A percentile compares a stretch with the other conserved stretches of the same genome.
Conservation (phyloP, 2,888 invertebrate species). For the Diarsia mendica region DNA sequence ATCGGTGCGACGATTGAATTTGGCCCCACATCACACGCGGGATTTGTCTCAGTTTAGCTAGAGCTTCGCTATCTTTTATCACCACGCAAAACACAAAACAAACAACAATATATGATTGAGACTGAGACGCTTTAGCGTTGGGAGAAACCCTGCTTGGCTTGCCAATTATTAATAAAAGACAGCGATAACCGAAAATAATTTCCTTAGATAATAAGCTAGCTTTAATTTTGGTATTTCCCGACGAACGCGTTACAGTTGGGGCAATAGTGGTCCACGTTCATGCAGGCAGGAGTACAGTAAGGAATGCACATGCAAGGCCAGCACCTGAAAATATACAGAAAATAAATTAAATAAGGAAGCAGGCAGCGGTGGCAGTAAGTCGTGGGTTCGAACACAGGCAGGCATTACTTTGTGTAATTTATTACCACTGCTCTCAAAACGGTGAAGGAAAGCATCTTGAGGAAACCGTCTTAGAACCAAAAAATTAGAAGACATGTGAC, state of each 20-base stretch:
- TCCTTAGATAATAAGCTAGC: background rate
- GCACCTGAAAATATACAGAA: slow-evolving; percentile 74
- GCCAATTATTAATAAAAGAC: background rate
- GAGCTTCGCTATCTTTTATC: background rate
- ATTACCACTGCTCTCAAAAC: too few species aligned
- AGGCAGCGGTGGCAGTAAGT: too few species aligned
- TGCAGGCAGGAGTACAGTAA: slow-evolving; percentile 90
- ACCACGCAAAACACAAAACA: background rate
- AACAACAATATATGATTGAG: background rate
- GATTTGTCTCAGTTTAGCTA: background rate
- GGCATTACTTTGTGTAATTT: too few species aligned
- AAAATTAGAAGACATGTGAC: too few species aligned
- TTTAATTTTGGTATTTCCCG: slow-evolving; percentile 83
- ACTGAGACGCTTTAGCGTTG: background rate
- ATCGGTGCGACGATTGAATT: background rate
- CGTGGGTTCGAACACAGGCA: too few species aligned
- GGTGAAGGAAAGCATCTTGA: too few species aligned
- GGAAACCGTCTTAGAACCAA: too few species aligned
- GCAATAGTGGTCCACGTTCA: slow-evolving; percentile 90
- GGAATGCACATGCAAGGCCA: slow-evolving; percentile 90
- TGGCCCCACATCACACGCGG: background rate
- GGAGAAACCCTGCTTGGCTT: background rate
- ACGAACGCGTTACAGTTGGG: slow-evolving; percentile 89
- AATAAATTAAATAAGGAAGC: background rate
- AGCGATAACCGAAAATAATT: background rate